Evolutionary conservation across 2,888 invertebrate species (phyloP).

Genomic region (Tiliacea citrago): DNA sequence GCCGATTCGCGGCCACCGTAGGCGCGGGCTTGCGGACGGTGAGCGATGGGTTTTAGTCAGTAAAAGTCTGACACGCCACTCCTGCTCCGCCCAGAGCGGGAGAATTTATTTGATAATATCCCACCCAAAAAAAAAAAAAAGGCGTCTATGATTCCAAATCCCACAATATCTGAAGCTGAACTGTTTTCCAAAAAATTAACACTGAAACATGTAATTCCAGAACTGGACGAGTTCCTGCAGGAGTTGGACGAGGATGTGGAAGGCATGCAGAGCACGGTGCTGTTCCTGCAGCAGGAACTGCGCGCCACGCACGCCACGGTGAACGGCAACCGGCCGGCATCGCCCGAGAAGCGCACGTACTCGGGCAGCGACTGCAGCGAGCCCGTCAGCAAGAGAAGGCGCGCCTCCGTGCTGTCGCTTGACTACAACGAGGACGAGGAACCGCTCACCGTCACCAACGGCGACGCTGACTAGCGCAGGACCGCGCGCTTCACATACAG

Average conservation of each 20-base stretch:
- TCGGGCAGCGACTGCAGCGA: constrained; percentile 85
- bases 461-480: constrained; percentile 90
- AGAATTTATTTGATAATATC: no score
- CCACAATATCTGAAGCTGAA: background rate
- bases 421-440: constrained; percentile 95
- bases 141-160: constrained; percentile 88
- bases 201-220: constrained; percentile 86
- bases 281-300: constrained; percentile 98
- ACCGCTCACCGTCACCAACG: constrained; percentile 93
- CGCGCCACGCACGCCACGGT: constrained; percentile 92
- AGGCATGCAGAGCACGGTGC: constrained; percentile 99
- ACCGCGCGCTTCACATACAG: constrained; percentile 75
- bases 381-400: constrained; percentile 92
- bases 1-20: no score
- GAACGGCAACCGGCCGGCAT: constrained; percentile 80
- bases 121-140: no score
- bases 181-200: constrained; percentile 9
- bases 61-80: no score
- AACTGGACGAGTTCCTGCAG: constrained; percentile 98
- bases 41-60: no score
- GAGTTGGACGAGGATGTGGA: constrained; percentile 99
- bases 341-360: constrained; percentile 86
- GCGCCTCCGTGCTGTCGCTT: constrained; percentile 93
- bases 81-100: no score
- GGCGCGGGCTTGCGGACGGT: no score